Conservation (phyloP, 53 echinoderm and acorn worm genomes). For the Echinarachnius parma region DNA sequence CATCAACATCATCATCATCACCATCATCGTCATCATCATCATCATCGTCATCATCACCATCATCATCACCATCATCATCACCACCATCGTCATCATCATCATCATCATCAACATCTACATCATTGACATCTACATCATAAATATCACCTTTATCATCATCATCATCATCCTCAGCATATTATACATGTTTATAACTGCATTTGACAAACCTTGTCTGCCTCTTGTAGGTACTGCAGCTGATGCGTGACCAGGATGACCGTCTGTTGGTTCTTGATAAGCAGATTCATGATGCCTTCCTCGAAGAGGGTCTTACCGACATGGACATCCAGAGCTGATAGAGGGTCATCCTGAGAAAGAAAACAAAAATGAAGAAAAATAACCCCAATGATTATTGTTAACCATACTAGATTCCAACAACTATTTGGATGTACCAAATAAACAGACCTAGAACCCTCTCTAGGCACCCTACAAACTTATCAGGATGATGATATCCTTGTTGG, state of each 20-base stretch:
- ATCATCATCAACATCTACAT: background rate
- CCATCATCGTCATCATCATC: background rate
- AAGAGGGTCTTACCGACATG: slow-evolving; percentile 82
- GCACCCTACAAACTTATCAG: slow-evolving; percentile 43
- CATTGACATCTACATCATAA: background rate
- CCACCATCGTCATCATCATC: background rate
- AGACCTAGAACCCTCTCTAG: background rate
- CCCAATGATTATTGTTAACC: background rate
- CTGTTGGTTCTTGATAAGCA: slow-evolving; percentile 62
- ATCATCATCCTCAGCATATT: background rate
- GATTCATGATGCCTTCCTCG: slow-evolving; percentile 78
- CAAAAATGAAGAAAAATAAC: background rate
- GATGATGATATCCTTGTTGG: slow-evolving; percentile 66
- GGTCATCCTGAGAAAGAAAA: slow-evolving; percentile 67
- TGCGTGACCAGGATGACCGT: slow-evolving; percentile 83
- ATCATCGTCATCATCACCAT: background rate
- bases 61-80: slow-evolving; percentile 4
- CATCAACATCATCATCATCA: background rate
- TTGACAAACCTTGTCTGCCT: slow-evolving; percentile 61
- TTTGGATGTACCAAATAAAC: background rate
- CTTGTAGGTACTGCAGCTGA: slow-evolving; percentile 78
- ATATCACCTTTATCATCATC: background rate
- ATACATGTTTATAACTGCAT: background rate
- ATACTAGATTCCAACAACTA: no score
- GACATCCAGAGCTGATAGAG: slow-evolving; percentile 82